These are phyloP conservation scores for Nothura maculosa DNA, from an alignment of 2,797 vertebrate genomes.

Conservation along the genomic window DNA sequence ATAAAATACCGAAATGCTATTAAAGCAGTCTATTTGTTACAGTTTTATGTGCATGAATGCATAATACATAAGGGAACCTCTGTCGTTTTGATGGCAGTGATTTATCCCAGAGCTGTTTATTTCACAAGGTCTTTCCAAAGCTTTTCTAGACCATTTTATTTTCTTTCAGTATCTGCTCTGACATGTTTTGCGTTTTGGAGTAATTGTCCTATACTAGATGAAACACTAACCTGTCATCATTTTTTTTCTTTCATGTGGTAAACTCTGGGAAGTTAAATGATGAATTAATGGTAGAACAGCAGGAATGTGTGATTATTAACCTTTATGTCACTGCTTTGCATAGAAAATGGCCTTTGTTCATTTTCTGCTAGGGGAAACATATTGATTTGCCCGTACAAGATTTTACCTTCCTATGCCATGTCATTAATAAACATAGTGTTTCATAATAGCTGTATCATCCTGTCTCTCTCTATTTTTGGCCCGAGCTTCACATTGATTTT, in stretches of 20 bases:
- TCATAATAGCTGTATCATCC: not conserved
- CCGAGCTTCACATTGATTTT: not conserved
- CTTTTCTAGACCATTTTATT: not conserved
- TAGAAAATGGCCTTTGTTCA: not conserved
- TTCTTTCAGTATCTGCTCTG: constrained; percentile 3
- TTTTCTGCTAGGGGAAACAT: not conserved
- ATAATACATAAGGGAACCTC: constrained; percentile 4
- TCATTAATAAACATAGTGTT: constrained; percentile 9
- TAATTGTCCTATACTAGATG: not conserved
- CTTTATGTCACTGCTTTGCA: not conserved
- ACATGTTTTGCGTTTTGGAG: constrained; percentile 17
- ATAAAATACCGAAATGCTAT: not conserved
- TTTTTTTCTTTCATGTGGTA: not conserved
- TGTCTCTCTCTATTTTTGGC: not conserved
- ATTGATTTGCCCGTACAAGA: not conserved
- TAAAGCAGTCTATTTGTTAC: constrained; percentile 17
- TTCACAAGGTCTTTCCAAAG: not conserved
- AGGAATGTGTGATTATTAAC: not conserved
- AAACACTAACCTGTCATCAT: constrained; percentile 11
- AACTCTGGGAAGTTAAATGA: constrained; percentile 4
- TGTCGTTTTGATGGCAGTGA: not conserved
- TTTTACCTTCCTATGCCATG: not conserved
- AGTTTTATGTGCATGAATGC: not conserved
- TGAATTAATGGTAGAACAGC: not conserved
- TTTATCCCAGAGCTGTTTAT: constrained; percentile 40